phyloP scores from a whole-genome alignment of 2,888 invertebrate genomes.

The Brenthis daphne region DNA sequence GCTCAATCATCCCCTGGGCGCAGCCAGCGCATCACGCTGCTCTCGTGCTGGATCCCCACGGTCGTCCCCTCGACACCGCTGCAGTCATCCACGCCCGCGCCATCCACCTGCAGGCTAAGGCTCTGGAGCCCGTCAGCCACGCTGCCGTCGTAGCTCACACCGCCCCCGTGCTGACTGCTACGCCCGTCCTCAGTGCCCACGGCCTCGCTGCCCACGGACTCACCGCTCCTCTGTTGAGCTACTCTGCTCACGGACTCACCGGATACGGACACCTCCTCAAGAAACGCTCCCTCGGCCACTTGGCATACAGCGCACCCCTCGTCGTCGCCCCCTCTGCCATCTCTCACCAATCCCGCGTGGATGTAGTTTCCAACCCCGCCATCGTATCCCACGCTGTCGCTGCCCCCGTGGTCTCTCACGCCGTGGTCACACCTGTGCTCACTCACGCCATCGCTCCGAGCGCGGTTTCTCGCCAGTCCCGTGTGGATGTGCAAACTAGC shows the following conservation, averaged over 20 bases:
- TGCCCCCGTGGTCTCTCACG: slow-evolving; percentile 49
- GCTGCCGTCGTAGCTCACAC: slow-evolving; percentile 43
- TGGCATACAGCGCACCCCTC: slow-evolving; percentile 51
- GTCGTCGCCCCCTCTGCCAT: slow-evolving; percentile 68
- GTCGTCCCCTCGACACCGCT: slow-evolving; percentile 76
- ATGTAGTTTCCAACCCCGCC: slow-evolving; percentile 50
- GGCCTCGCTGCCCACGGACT: slow-evolving; percentile 25
- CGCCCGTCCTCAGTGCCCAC: slow-evolving; percentile 46
- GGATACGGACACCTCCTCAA: slow-evolving; percentile 47
- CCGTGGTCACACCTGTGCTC: slow-evolving; percentile 47
- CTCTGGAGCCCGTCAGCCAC: slow-evolving; percentile 62
- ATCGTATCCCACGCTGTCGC: slow-evolving; percentile 45
- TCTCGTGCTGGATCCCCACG: slow-evolving; percentile 70
- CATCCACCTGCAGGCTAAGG: slow-evolving; percentile 75
- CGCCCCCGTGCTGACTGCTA: slow-evolving; percentile 52
- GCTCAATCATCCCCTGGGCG: slow-evolving; percentile 72
- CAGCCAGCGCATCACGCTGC: slow-evolving; percentile 75
- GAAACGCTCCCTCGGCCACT: slow-evolving; percentile 48
- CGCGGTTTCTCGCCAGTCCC: slow-evolving; percentile 60
- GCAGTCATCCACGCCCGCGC: slow-evolving; percentile 76
- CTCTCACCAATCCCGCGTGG: slow-evolving; percentile 77
- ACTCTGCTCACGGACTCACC: slow-evolving; percentile 49
- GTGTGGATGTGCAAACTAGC: slow-evolving; percentile 57
- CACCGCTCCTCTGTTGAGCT: slow-evolving; percentile 33
- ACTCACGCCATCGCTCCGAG: slow-evolving; percentile 50